Evolutionary conservation across 2,888 invertebrate species (phyloP).

Genomic region (Mechanitis messenoides): DNA sequence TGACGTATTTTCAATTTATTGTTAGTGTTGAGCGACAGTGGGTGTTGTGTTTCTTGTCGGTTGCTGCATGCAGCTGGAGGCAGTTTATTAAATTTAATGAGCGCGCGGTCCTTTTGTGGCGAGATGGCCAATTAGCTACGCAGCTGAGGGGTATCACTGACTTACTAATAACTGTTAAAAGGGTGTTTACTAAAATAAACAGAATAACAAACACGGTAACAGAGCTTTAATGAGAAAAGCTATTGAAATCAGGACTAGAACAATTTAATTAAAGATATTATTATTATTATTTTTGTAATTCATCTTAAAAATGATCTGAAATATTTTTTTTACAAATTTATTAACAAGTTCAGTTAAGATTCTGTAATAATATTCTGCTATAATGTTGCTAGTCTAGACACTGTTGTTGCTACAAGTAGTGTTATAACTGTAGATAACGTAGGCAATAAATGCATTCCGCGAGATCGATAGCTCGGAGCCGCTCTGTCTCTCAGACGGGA

Average conservation of each 20-base stretch:
- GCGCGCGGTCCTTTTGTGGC: constrained; percentile 44
- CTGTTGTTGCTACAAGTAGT: background rate
- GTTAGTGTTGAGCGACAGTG: constrained; percentile 32
- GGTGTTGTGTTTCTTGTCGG: constrained; percentile 54
- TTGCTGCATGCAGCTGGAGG: constrained; percentile 46
- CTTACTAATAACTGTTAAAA: constrained; percentile 25
- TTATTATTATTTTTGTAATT: background rate
- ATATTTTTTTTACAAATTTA: background rate
- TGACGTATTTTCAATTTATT: background rate
- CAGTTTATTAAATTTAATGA: constrained; percentile 62
- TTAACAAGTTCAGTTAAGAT: too few species aligned
- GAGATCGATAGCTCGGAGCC: constrained; percentile 61
- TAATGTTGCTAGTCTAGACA: background rate
- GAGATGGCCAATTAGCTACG: constrained; percentile 53
- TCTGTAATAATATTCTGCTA: too few species aligned
- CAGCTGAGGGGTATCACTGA: constrained; percentile 18
- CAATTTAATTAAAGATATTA: background rate
- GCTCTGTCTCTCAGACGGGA: constrained; percentile 66
- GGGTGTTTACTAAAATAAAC: constrained; percentile 22
- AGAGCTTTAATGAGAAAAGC: background rate
- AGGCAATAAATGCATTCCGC: constrained; percentile 52
- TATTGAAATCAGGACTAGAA: background rate
- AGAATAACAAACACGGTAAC: constrained; percentile 11
- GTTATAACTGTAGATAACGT: constrained; percentile 23
- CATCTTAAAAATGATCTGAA: background rate